Percentiles rank a stretch among this genome's conserved stretches.
Conservation (phyloP, 2,888 invertebrate genomes). For the Omphaloscelis lunosa region DNA sequence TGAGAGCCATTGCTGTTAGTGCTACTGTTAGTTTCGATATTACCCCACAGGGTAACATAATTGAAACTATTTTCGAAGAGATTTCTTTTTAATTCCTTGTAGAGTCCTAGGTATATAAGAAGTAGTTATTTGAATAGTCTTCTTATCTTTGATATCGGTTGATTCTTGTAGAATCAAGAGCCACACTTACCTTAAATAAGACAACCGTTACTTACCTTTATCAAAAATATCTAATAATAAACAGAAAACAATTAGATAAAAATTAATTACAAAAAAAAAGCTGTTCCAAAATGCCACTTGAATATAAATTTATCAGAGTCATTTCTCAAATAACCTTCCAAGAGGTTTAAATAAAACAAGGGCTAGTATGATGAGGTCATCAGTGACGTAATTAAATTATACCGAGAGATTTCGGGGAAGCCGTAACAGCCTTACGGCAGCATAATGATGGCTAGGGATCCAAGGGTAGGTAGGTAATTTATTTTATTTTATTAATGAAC, state of each 20-base stretch:
- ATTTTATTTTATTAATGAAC: conserved; percentile 41
- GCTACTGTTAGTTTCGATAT: too few relatives aligned
- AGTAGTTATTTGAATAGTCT: too few relatives aligned
- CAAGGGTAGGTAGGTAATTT: conserved; percentile 42
- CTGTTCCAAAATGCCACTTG: conserved; percentile 52
- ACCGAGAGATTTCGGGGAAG: conserved; percentile 71
- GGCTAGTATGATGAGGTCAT: conserved; percentile 81
- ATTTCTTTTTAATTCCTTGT: neutral
- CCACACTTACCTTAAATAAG: neutral
- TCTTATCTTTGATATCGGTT: neutral
- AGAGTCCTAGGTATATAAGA: too few relatives aligned
- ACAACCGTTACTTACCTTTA: neutral
- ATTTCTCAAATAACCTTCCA: conserved; percentile 68
- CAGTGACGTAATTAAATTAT: conserved; percentile 83
- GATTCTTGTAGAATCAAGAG: neutral
- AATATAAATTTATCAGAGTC: conserved; percentile 77
- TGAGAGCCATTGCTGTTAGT: too few relatives aligned
- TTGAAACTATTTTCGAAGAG: too few relatives aligned
- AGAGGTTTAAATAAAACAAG: conserved; percentile 69
- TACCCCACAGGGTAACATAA: neutral
- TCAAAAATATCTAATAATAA: neutral
- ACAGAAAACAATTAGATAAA: neutral
- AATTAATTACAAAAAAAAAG: neutral
- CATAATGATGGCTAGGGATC: conserved; percentile 56
- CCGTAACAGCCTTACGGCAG: conserved; percentile 33